Evolutionary conservation across 2,797 vertebrate genomes (phyloP).

Genomic region (Delichon dasypus): DNA sequence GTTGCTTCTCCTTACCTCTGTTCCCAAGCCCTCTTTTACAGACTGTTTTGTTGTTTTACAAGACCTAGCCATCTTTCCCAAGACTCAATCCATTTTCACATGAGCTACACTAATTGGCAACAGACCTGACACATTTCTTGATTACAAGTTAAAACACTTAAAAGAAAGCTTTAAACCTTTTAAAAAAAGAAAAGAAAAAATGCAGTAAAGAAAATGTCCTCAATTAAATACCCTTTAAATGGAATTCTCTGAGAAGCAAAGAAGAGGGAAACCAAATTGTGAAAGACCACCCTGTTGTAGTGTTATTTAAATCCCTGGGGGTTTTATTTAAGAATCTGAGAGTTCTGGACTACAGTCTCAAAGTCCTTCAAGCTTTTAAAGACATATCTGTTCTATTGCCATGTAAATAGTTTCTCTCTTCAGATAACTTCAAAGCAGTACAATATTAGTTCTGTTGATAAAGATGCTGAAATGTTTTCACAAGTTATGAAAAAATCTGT

Average conservation of each 20-base stretch:
- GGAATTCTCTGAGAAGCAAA: slow-evolving; percentile 19
- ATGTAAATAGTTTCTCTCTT: background rate
- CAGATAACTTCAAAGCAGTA: background rate
- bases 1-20: background rate
- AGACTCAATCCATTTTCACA: slow-evolving; percentile 49
- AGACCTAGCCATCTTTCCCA: slow-evolving; percentile 15
- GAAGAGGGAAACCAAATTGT: background rate
- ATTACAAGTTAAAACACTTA: slow-evolving; percentile 42
- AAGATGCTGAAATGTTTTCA: background rate
- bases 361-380: background rate
- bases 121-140: slow-evolving; percentile 54
- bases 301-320: slow-evolving; percentile 4
- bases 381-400: background rate
- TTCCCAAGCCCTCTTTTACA: background rate
- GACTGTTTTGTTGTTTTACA: slow-evolving; percentile 2
- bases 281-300: slow-evolving; percentile 33
- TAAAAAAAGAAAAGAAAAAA: slow-evolving; percentile 24
- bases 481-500: background rate
- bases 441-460: background rate
- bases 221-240: slow-evolving; percentile 48
- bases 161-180: slow-evolving; percentile 50
- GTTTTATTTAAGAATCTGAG: background rate
- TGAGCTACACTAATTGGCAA: slow-evolving; percentile 42
- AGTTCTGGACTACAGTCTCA: background rate
- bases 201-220: slow-evolving; percentile 39